A percentile compares a stretch with the other conserved stretches of the same genome.
phyloP scores from a whole-genome alignment of 2,888 invertebrate genomes.

The Smittia aterrima region DNA sequence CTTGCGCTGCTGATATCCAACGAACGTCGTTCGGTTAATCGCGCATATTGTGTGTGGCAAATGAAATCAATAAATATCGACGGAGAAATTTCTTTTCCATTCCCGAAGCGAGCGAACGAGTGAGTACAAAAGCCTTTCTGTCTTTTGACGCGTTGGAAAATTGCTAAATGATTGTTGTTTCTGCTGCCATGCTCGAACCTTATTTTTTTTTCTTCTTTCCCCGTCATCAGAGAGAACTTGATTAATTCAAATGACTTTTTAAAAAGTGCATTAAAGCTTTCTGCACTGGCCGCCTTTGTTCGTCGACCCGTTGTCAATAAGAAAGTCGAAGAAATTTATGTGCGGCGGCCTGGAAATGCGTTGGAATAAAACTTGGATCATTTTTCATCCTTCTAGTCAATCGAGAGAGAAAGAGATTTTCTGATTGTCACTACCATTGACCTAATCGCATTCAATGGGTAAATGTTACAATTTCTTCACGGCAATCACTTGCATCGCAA shows the following conservation, averaged over 20 bases:
- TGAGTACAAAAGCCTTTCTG: not conserved
- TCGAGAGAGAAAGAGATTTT: not conserved
- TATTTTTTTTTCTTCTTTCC: not conserved
- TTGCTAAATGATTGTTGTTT: not conserved
- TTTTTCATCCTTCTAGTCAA: not conserved
- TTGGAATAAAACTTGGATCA: not conserved
- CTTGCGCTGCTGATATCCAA: too few relatives aligned
- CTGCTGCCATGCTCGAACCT: not conserved
- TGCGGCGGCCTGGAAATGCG: not conserved
- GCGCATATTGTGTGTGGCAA: conserved; percentile 19
- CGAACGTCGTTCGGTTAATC: too few relatives aligned
- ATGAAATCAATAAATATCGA: conserved; percentile 22
- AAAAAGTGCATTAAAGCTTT: not conserved
- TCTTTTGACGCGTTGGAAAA: not conserved
- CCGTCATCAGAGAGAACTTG: not conserved
- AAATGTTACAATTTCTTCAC: not conserved
- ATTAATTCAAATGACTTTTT: conserved; percentile 12
- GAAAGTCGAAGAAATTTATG: not conserved
- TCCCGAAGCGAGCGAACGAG: not conserved
- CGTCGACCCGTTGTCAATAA: too few relatives aligned
- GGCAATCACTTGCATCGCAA: not conserved
- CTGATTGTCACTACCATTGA: conserved; percentile 1
- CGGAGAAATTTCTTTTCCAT: not conserved
- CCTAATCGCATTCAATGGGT: not conserved
- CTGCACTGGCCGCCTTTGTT: too few relatives aligned